These are phyloP conservation scores for Cistogaster globosa DNA, from an alignment of 2,888 invertebrate species.

Conservation along the genomic window DNA sequence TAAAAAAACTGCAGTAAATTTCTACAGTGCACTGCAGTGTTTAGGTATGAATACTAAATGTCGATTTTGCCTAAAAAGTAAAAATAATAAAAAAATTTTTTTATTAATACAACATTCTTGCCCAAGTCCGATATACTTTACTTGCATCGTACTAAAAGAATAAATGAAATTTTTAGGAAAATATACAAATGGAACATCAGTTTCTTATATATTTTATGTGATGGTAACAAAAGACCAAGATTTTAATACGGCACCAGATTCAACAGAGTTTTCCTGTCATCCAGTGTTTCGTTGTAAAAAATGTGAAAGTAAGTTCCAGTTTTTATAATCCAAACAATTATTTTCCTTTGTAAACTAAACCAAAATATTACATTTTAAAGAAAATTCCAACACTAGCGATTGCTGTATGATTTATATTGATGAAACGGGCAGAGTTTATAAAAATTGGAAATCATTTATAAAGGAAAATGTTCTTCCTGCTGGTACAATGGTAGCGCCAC, in stretches of 20 bases:
- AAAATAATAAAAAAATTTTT: no score
- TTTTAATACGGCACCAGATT: constrained; percentile 65
- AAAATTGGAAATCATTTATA: constrained; percentile 83
- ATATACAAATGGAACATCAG: constrained; percentile 78
- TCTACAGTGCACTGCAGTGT: no score
- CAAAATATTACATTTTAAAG: constrained; percentile 15
- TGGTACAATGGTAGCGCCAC: constrained; percentile 83
- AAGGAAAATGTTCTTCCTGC: constrained; percentile 82
- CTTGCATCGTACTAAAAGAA: background rate
- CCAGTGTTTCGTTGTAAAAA: constrained; percentile 80
- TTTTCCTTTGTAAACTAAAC: no score
- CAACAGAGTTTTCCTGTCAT: constrained; percentile 76
- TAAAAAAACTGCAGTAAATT: no score
- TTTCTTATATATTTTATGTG: constrained; percentile 79
- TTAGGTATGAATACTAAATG: no score
- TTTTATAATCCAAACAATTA: no score
- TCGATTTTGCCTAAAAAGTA: no score
- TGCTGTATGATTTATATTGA: constrained; percentile 82
- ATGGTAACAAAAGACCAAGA: constrained; percentile 75
- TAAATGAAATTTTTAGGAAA: constrained; percentile 75
- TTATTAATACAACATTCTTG: no score
- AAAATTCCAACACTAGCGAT: constrained; percentile 72
- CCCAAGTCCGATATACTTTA: background rate
- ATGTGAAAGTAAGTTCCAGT: constrained; percentile 77
- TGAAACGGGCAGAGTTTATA: constrained; percentile 83